Percentiles rank a stretch among this genome's conserved stretches.
These are phyloP conservation scores for Carcinoscorpius rotundicauda DNA, from an alignment of 1,140 invertebrate species.

Conservation along the genomic window DNA sequence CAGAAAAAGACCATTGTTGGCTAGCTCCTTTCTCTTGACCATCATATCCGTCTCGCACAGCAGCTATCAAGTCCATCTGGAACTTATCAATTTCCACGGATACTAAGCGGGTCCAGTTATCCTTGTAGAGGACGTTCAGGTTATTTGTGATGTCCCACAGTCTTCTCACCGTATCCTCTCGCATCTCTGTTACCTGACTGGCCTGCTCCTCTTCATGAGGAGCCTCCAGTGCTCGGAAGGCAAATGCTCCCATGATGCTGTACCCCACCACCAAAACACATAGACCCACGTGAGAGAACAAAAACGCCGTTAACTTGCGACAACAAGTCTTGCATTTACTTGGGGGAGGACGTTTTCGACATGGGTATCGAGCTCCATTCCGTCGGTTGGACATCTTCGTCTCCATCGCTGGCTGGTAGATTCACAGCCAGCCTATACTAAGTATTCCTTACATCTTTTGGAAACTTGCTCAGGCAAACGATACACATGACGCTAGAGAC, in stretches of 20 bases:
- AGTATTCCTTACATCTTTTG: no score
- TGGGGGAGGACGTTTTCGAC: slow-evolving; percentile 1
- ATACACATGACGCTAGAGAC: no score
- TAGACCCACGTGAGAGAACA: slow-evolving; percentile 90
- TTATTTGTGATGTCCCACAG: slow-evolving; percentile 89
- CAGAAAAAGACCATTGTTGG: slow-evolving; percentile 64
- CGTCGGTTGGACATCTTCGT: no score
- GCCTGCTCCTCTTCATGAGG: slow-evolving; percentile 46
- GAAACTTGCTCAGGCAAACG: no score
- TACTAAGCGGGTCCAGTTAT: slow-evolving; percentile 66
- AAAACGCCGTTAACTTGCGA: slow-evolving; percentile 71
- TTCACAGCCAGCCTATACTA: no score
- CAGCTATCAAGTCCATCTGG: slow-evolving; percentile 64
- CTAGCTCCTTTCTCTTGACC: slow-evolving; percentile 48
- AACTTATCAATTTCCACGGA: slow-evolving; percentile 60
- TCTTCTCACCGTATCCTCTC: slow-evolving; percentile 33
- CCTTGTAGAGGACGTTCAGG: slow-evolving; percentile 83
- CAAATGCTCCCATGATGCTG: slow-evolving; percentile 82
- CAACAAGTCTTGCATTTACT: slow-evolving; percentile 55
- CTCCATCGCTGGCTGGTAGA: no score
- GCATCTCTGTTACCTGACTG: slow-evolving; percentile 31
- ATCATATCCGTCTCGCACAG: slow-evolving; percentile 63
- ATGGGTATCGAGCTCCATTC: no score
- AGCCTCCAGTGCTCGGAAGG: slow-evolving; percentile 81
- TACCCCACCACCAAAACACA: slow-evolving; percentile 83